Conservation (phyloP, 1,140 invertebrate species). For the Coenobita brevimanus region DNA sequence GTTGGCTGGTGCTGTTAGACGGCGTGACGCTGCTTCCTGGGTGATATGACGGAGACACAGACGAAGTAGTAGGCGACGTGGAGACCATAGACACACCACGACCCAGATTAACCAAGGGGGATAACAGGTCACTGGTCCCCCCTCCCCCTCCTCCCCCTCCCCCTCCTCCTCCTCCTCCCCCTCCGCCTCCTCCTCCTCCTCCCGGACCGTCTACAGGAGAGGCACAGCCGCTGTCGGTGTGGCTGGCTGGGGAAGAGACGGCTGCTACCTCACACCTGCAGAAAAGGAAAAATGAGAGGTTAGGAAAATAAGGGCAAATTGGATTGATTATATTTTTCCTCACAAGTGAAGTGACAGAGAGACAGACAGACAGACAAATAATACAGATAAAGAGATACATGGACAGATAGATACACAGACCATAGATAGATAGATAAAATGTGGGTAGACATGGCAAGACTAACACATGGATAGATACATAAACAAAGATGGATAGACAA, state of each 20-base stretch:
- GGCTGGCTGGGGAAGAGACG: conserved; percentile 53
- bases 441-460: not conserved
- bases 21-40: too few relatives aligned
- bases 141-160: conserved; percentile 26
- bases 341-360: too few relatives aligned
- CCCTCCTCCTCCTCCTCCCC: conserved; percentile 31
- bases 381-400: too few relatives aligned
- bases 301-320: not conserved
- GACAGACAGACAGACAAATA: too few relatives aligned
- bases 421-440: not conserved
- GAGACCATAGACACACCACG: conserved; percentile 39
- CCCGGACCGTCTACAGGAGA: conserved; percentile 47
- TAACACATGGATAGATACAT: not conserved
- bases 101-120: conserved; percentile 37
- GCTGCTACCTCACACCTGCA: conserved; percentile 43
- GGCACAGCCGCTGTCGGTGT: conserved; percentile 56
- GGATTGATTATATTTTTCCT: too few relatives aligned
- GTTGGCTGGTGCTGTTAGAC: too few relatives aligned
- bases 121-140: conserved; percentile 13
- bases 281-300: not conserved
- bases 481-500: not conserved
- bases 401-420: too few relatives aligned
- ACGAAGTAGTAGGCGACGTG: conserved; percentile 37
- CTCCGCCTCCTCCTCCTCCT: conserved; percentile 37
- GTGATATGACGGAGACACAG: conserved; percentile 46